Conservation (phyloP, 1,140 invertebrate genomes). For the Bombus polaris region DNA sequence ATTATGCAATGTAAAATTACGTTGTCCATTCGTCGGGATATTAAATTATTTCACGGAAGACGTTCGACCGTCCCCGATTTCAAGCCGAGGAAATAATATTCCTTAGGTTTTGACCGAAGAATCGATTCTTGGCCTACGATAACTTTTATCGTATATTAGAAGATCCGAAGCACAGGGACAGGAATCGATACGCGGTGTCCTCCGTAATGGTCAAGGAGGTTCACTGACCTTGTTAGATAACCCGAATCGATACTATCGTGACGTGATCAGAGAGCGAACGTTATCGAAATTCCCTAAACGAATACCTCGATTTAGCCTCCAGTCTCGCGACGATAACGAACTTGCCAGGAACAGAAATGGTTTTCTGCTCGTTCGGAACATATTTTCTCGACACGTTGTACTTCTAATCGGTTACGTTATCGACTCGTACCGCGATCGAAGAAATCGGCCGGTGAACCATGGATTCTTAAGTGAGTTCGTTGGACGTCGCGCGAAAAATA, state of each 20-base stretch:
- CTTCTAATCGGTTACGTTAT: not conserved
- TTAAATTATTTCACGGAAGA: not conserved
- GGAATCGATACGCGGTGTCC: constrained; percentile 48
- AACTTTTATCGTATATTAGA: constrained; percentile 34
- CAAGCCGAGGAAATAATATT: not conserved
- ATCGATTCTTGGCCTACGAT: constrained; percentile 12
- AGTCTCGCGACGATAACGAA: constrained; percentile 33
- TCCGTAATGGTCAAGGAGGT: constrained; percentile 56
- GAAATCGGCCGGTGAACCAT: not conserved
- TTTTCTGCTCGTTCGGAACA: not conserved
- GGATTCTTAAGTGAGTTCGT: not conserved
- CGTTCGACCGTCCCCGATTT: not conserved
- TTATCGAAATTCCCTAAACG: constrained; percentile 47
- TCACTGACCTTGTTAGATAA: constrained; percentile 52
- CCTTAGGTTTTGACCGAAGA: not conserved
- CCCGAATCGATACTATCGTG: constrained; percentile 43
- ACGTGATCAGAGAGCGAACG: constrained; percentile 20
- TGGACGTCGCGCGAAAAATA: not conserved
- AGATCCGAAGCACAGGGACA: not conserved
- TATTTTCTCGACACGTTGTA: not conserved
- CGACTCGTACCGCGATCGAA: too few species aligned
- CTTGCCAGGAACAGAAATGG: constrained; percentile 12
- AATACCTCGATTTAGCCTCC: constrained; percentile 32
- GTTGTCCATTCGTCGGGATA: too few species aligned
- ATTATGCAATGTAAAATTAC: not conserved